Conservation (phyloP, 2,888 invertebrate genomes). For the Yponomeuta cagnagella region DNA sequence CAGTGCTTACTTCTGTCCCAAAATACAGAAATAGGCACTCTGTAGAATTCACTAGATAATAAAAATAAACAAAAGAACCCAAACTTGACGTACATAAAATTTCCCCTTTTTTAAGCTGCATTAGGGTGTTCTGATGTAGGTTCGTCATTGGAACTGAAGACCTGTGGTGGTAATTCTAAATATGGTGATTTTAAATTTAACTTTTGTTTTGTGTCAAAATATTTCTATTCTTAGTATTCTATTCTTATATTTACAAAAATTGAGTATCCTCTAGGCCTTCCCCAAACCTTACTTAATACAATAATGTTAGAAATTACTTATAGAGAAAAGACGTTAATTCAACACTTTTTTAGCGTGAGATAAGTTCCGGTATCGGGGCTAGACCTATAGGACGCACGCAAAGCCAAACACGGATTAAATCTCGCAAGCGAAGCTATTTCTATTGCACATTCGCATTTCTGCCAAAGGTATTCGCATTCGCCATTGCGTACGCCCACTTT, state of each 20-base stretch:
- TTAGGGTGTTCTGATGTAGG: no score
- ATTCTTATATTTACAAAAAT: not conserved
- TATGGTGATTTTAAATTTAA: no score
- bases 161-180: no score
- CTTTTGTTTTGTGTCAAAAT: no score
- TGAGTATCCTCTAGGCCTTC: not conserved
- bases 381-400: conserved; percentile 43
- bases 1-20: no score
- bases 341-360: not conserved
- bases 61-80: no score
- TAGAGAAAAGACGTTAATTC: not conserved
- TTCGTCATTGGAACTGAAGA: no score
- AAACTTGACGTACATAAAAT: no score
- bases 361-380: not conserved
- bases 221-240: not conserved
- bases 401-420: conserved; percentile 39
- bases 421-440: conserved; percentile 25
- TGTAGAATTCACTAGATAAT: no score
- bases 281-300: not conserved
- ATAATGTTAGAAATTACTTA: not conserved
- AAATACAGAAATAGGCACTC: no score
- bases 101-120: no score
- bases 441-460: conserved; percentile 25
- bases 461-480: conserved; percentile 37
- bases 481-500: conserved; percentile 53